Percentiles rank a stretch among this genome's conserved stretches.
Evolutionary conservation across 2,113 vertebrate species (phyloP).

Genomic region (Apodemus sylvaticus): DNA sequence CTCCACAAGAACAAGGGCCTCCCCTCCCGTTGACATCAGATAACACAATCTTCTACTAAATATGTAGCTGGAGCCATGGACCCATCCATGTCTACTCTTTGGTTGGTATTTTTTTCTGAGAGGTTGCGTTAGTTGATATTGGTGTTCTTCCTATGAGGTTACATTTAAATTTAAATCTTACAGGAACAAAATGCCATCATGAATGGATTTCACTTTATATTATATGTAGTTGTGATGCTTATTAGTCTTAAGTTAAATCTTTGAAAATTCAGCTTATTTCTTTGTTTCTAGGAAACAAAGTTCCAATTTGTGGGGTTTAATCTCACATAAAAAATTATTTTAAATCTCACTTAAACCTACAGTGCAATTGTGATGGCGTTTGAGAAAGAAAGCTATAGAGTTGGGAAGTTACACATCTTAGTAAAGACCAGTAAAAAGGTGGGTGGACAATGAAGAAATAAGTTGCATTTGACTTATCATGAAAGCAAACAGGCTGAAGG

Average conservation of each 20-base stretch:
- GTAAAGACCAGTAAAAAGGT: neutral
- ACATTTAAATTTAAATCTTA: neutral
- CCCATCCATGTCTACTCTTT: too few relatives aligned
- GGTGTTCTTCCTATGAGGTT: too few relatives aligned
- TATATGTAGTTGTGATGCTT: neutral
- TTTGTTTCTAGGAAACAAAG: neutral
- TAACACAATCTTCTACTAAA: too few relatives aligned
- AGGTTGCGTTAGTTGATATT: too few relatives aligned
- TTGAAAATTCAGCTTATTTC: neutral
- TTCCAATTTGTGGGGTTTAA: neutral
- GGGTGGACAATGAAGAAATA: neutral
- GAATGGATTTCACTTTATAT: neutral
- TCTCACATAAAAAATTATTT: neutral
- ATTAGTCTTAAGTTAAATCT: neutral
- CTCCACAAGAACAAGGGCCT: too few relatives aligned
- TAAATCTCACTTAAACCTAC: neutral
- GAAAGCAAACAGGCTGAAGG: neutral
- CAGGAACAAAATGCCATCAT: neutral
- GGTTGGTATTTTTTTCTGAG: too few relatives aligned
- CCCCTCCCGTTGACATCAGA: too few relatives aligned
- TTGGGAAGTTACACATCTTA: accelerated
- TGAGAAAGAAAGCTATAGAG: neutral
- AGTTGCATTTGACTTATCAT: too few relatives aligned
- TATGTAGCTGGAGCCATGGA: too few relatives aligned
- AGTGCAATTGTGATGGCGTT: neutral